Evolutionary conservation across 2,113 vertebrate genomes (phyloP).

Genomic region (Lycaon pictus): DNA sequence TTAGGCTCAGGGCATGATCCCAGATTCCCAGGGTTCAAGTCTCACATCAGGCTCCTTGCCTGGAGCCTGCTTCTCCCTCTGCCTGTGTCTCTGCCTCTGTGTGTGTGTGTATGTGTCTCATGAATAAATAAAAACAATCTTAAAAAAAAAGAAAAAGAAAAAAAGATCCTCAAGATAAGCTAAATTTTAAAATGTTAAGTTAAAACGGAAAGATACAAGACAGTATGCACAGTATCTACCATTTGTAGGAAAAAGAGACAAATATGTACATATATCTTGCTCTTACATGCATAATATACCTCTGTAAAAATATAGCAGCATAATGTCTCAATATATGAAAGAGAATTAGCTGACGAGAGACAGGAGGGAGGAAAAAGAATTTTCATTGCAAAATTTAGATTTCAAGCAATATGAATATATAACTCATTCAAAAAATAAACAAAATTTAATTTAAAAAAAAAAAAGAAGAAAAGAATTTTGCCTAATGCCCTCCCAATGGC

Average conservation of each 20-base stretch:
- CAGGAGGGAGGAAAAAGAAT: background rate
- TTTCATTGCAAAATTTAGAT: background rate
- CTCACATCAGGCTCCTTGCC: too few relatives aligned
- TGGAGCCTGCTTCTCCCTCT: too few relatives aligned
- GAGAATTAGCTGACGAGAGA: background rate
- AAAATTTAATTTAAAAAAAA: background rate
- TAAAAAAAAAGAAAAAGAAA: too few relatives aligned
- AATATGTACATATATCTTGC: background rate
- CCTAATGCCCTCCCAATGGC: background rate
- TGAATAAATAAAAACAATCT: too few relatives aligned
- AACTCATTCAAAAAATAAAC: background rate
- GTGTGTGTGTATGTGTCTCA: too few relatives aligned
- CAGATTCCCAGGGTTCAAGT: too few relatives aligned
- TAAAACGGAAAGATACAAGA: background rate
- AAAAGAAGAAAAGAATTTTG: background rate
- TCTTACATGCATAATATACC: background rate
- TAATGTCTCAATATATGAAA: background rate
- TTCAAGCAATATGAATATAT: background rate
- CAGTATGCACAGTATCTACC: background rate
- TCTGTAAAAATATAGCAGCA: background rate
- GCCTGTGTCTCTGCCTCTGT: too few relatives aligned
- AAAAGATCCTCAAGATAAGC: background rate
- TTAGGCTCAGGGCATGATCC: too few relatives aligned
- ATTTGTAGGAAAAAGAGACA: background rate
- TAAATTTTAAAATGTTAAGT: background rate